Percentiles rank a stretch among this genome's conserved stretches.
These are phyloP conservation scores for Melitaea cinxia DNA, from an alignment of 1,140 invertebrate species.

Conservation along the genomic window DNA sequence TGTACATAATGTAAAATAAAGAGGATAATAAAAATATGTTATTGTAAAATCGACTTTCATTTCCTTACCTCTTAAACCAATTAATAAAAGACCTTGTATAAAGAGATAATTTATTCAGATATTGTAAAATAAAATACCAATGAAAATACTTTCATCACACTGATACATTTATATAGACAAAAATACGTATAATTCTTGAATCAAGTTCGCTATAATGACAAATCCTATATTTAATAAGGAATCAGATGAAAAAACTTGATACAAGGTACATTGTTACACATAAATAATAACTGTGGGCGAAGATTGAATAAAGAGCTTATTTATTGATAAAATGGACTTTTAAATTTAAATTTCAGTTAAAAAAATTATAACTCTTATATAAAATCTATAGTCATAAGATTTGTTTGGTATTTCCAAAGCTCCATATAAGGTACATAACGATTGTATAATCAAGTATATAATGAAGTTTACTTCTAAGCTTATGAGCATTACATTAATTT, in stretches of 20 bases:
- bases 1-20: slow-evolving; percentile 51
- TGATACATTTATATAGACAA: slow-evolving; percentile 75
- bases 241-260: slow-evolving; percentile 52
- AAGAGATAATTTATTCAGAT: slow-evolving; percentile 77
- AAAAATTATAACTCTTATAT: slow-evolving; percentile 50
- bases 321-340: slow-evolving; percentile 2
- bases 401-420: slow-evolving; percentile 65
- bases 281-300: slow-evolving; percentile 62
- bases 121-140: slow-evolving; percentile 78
- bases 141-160: slow-evolving; percentile 68
- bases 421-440: slow-evolving; percentile 18
- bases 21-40: slow-evolving; percentile 48
- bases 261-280: slow-evolving; percentile 49
- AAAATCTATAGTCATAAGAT: slow-evolving; percentile 70
- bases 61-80: slow-evolving; percentile 16
- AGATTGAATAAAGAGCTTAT: slow-evolving; percentile 18
- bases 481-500: background rate
- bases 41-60: slow-evolving; percentile 54
- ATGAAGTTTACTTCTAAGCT: background rate
- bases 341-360: slow-evolving; percentile 36
- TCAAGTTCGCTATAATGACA: slow-evolving; percentile 74
- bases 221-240: slow-evolving; percentile 53
- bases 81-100: slow-evolving; percentile 60
- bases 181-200: slow-evolving; percentile 75
- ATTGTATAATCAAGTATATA: slow-evolving; percentile 12